Conservation (phyloP, 1,140 invertebrate species). For the Orussus abietinus region DNA sequence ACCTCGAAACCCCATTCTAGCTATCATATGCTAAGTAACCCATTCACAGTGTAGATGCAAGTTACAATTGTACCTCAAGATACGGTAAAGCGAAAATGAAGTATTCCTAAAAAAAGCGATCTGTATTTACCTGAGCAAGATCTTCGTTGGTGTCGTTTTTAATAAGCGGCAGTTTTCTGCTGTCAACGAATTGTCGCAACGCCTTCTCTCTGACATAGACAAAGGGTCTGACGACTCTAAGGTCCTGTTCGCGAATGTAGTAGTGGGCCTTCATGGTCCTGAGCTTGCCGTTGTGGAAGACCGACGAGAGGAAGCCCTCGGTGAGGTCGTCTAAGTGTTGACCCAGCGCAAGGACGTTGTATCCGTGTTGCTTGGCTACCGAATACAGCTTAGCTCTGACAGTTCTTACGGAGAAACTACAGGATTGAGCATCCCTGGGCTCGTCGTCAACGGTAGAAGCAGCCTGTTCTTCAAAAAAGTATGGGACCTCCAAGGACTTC, state of each 20-base stretch:
- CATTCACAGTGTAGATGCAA: too few species aligned
- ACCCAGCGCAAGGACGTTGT: constrained; percentile 81
- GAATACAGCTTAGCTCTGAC: constrained; percentile 72
- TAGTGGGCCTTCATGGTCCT: constrained; percentile 83
- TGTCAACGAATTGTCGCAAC: constrained; percentile 65
- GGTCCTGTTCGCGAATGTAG: constrained; percentile 67
- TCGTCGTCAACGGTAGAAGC: too few species aligned
- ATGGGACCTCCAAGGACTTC: constrained; percentile 63
- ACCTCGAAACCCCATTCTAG: too few species aligned
- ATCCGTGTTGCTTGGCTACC: constrained; percentile 70
- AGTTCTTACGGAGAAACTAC: constrained; percentile 67
- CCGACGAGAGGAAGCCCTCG: constrained; percentile 77
- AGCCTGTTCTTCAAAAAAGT: constrained; percentile 68
- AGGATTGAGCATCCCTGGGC: constrained; percentile 39
- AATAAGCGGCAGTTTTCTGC: constrained; percentile 64
- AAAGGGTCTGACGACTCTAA: constrained; percentile 83
- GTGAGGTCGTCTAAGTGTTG: constrained; percentile 85
- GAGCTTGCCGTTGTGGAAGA: constrained; percentile 77
- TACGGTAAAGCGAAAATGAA: constrained; percentile 8
- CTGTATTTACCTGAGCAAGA: constrained; percentile 54
- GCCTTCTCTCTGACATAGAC: constrained; percentile 80
- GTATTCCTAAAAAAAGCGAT: constrained; percentile 5
- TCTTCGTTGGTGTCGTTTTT: constrained; percentile 64
- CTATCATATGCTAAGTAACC: too few species aligned
- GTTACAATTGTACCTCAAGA: constrained; percentile 15